phyloP scores from a whole-genome alignment of 2,888 invertebrate species.

The Epiblema foenella region DNA sequence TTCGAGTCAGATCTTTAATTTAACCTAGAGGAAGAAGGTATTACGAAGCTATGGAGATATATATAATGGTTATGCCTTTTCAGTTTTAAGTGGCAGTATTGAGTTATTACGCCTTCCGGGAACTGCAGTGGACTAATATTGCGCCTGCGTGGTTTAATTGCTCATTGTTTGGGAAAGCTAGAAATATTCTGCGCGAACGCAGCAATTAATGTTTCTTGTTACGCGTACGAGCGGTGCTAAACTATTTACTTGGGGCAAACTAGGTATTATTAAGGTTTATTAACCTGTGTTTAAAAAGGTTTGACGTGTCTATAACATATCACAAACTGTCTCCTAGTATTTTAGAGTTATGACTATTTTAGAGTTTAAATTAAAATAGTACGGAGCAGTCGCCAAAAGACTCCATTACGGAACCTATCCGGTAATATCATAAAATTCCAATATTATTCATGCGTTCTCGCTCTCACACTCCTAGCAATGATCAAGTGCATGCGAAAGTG shows the following conservation, averaged over 20 bases:
- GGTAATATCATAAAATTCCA: too few species aligned
- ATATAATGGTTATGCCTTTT: not conserved
- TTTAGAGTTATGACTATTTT: too few species aligned
- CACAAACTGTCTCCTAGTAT: too few species aligned
- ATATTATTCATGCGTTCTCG: too few species aligned
- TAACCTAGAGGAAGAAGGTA: not conserved
- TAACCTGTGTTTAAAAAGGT: not conserved
- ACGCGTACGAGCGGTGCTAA: constrained; percentile 10
- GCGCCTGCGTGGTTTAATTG: constrained; percentile 42
- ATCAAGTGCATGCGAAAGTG: too few species aligned
- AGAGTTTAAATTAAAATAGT: too few species aligned
- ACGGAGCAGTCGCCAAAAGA: too few species aligned
- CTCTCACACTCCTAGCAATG: too few species aligned
- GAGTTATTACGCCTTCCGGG: constrained; percentile 43
- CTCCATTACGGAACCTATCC: too few species aligned
- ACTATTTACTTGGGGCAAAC: not conserved
- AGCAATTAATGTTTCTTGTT: constrained; percentile 32
- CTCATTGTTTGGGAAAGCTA: constrained; percentile 41
- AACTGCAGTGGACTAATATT: constrained; percentile 40
- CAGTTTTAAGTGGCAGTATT: constrained; percentile 15
- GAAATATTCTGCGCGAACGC: constrained; percentile 31
- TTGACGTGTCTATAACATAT: not conserved
- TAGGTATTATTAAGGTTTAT: not conserved
- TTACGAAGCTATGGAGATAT: constrained; percentile 1
- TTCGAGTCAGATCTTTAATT: not conserved